Conservation (phyloP, 2,113 vertebrate species). For the Prietella phreatophila region DNA sequence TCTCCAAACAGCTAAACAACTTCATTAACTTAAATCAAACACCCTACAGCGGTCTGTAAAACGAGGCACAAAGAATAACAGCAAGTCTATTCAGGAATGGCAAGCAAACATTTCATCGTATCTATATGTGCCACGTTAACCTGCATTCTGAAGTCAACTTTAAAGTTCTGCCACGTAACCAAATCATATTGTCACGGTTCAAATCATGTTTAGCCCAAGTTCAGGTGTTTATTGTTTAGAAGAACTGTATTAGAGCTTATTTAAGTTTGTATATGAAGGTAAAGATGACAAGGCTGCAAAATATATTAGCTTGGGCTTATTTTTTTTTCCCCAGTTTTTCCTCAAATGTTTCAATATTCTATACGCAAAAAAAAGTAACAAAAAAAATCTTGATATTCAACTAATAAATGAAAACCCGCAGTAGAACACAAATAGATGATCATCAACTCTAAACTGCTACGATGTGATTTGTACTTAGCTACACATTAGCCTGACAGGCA, state of each 20-base stretch:
- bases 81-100: conserved; percentile 11
- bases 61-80: background rate
- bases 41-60: background rate
- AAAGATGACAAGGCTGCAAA: background rate
- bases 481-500: background rate
- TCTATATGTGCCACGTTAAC: background rate
- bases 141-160: background rate
- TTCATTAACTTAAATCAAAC: conserved; percentile 28
- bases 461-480: background rate
- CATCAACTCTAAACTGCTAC: background rate
- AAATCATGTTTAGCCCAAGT: background rate
- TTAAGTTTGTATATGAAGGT: too few species aligned
- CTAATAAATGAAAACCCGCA: background rate
- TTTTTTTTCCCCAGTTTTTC: too few species aligned
- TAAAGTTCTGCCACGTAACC: too few species aligned
- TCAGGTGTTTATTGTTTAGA: background rate
- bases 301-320: too few species aligned
- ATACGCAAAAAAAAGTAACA: background rate
- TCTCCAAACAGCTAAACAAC: conserved; percentile 24
- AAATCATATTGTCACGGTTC: too few species aligned
- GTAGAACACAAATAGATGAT: background rate
- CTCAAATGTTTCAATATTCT: background rate
- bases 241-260: background rate
- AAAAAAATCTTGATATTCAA: background rate
- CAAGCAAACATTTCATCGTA: background rate